phyloP scores from a whole-genome alignment of 1,140 invertebrate genomes.

The Caerostris extrusa region DNA sequence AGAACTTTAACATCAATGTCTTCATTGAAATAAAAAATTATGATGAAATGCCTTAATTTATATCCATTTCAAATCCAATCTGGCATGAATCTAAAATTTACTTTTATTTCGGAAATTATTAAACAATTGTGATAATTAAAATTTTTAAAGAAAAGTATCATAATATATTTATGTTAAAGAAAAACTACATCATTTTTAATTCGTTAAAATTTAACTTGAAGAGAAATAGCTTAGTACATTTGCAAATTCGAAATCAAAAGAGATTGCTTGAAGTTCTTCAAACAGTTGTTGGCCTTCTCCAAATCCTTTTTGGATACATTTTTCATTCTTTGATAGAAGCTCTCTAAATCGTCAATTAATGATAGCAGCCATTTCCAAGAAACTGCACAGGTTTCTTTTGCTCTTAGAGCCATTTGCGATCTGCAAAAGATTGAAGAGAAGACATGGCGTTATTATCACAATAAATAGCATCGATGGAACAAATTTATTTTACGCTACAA shows the following conservation, averaged over 20 bases:
- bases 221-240: not conserved
- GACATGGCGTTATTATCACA: not conserved
- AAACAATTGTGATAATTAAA: too few species aligned
- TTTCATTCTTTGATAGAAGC: not conserved
- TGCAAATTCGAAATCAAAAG: constrained; percentile 20
- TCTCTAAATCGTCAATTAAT: constrained; percentile 15
- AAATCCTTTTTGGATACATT: constrained; percentile 24
- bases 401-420: not conserved
- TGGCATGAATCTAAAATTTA: too few species aligned
- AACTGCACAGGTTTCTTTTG: not conserved
- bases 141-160: too few species aligned
- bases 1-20: too few species aligned
- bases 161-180: too few species aligned
- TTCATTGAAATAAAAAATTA: too few species aligned
- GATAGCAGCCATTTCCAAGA: not conserved
- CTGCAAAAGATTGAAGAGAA: not conserved
- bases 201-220: too few species aligned
- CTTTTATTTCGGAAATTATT: too few species aligned
- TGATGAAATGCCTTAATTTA: too few species aligned
- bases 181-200: too few species aligned
- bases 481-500: too few species aligned
- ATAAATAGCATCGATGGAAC: not conserved
- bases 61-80: too few species aligned
- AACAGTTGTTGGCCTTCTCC: not conserved
- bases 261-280: not conserved